Base-by-base conservation (phyloP, 2,888 invertebrate genomes). In the Galerucella pusilla region DNA sequence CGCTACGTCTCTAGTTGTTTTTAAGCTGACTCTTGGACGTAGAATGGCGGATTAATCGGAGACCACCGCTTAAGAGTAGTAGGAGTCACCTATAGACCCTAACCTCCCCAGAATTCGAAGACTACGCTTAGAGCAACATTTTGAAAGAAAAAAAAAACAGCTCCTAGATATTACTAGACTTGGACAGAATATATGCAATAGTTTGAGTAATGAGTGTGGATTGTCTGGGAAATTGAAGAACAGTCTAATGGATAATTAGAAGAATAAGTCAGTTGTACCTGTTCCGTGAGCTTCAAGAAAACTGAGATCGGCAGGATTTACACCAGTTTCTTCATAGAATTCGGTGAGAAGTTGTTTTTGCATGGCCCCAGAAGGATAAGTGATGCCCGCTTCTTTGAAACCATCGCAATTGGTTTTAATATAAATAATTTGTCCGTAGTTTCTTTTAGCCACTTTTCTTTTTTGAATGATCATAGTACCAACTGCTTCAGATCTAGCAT, bases 271-370 rank as follows among this genome's bases (percentile, higher is more conserved):
- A 54, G 28, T 9, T 46, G 75, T 82, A 84, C 94, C 95, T 73
- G 95, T 94, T 78, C 94, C 94, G 81, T 97, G 97, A 70, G 97
- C 96, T 86, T 97, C 97, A 2, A 97, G 90, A 85, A 93, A 97
- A 80, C 92, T 92, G 71, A 97, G 89, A 1, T 88, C 87, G 4
- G 88, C 87, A 0, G 96, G 96, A 73, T 92, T 90, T 16, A 97
- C 88, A 63, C 91, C 90, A 78, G 94, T 92, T 84, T 93, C 93
- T 65, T 90, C 88, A 82, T 93, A 93, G 83, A 93, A 91, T 82
- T 93, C 92, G 0, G 88, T 87, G 0, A 93, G 86, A 0, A 93
- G 86, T 75, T 90, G 86, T 77, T 90, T 90, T 85, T 93, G 93
- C 70, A 91, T 89, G 78, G 89, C 89, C 74, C 84, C 83, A 6